Evolutionary conservation across 2,797 vertebrate species (phyloP), one percentile per base, ranked within the genome.

Genomic region (Phataginus tetradactyla): DNA sequence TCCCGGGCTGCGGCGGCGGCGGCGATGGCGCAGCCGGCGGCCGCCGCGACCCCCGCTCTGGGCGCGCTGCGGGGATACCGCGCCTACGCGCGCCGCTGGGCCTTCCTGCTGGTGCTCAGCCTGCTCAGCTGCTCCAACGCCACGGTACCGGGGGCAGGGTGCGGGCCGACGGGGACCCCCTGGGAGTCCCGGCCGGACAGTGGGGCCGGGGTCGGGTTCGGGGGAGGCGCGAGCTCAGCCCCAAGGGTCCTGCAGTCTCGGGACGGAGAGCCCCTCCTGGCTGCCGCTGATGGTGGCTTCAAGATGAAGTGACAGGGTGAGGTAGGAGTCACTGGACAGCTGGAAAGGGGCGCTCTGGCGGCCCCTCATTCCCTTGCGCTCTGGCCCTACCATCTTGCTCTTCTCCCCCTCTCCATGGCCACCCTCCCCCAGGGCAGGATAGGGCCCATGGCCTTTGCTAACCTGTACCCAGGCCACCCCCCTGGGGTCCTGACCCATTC

Each of bases 81-180:
- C 91, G 83, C 97, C 0, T 99, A 99, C 97, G 98, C 95, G 97
- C 98, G 99, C 93, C 98, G 99, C 79, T 99, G 99, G 99, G 95
- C 99, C 29, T 97, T 99, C 8, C 98, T 99, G 96, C 94, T 98
- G 14, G 98, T 99, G 8, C 90, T 99, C 66, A 99, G 99, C 88
- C 91, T 99, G 72, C 93, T 99, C 0, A 99, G 99, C 98, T 99
- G 98, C 97, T 99, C 99, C 96, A 99, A 99, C 83, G 99, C 99
- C 0, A 98, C 98, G 99, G 99, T 99, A 98, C 97, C 97, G 64
- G 13, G 10, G 1, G 32, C 18, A 10, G 29, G 32, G 21, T 20
- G 29, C 10, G 11, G 25, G 61, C 17, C 17, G 23, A 1, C 42
- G 7, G 63, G 42, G 1, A 4, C 23, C 17, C 8, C 21, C 15